These are phyloP conservation scores for Chaenodraco wilsoni DNA, from an alignment of 2,797 vertebrate species.

Conservation along the genomic window DNA sequence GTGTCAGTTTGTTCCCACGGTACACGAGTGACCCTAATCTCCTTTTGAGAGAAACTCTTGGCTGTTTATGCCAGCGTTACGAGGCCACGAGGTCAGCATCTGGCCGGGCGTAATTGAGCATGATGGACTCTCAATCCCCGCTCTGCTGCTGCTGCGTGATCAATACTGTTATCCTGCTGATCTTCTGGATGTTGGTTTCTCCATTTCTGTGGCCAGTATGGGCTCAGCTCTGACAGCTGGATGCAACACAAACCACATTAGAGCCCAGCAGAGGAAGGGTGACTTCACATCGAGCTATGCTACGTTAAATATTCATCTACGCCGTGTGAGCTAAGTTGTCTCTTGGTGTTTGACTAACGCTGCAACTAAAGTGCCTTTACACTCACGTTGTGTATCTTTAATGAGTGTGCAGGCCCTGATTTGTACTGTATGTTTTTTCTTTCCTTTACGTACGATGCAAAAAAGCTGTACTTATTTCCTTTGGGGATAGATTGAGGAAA, in stretches of 20 bases:
- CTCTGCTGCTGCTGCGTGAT: constrained; percentile 25
- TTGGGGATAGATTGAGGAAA: constrained; percentile 24
- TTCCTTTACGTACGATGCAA: constrained; percentile 5
- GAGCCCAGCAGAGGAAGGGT: neutral
- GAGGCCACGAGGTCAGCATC: constrained; percentile 58
- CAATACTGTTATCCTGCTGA: constrained; percentile 60
- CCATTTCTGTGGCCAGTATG: constrained; percentile 24
- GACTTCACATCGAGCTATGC: neutral
- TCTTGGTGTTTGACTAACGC: neutral
- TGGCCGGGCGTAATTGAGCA: constrained; percentile 59
- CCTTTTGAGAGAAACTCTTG: constrained; percentile 49
- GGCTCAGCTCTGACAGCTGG: constrained; percentile 39
- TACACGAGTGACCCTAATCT: constrained; percentile 73
- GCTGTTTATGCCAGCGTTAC: constrained; percentile 46
- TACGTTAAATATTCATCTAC: constrained; percentile 17
- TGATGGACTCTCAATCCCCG: constrained; percentile 56
- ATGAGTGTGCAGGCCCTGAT: neutral
- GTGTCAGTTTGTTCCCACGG: constrained; percentile 12
- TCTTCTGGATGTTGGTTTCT: constrained; percentile 26
- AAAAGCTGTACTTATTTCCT: constrained; percentile 17
- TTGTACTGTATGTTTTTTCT: no score
- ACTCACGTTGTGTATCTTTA: neutral
- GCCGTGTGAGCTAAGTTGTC: constrained; percentile 1
- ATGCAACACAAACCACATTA: neutral
- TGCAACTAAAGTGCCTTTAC: constrained; percentile 1